These are phyloP conservation scores for Lepidochitona cinerea DNA, from an alignment of 2,888 invertebrate genomes.

Conservation along the genomic window DNA sequence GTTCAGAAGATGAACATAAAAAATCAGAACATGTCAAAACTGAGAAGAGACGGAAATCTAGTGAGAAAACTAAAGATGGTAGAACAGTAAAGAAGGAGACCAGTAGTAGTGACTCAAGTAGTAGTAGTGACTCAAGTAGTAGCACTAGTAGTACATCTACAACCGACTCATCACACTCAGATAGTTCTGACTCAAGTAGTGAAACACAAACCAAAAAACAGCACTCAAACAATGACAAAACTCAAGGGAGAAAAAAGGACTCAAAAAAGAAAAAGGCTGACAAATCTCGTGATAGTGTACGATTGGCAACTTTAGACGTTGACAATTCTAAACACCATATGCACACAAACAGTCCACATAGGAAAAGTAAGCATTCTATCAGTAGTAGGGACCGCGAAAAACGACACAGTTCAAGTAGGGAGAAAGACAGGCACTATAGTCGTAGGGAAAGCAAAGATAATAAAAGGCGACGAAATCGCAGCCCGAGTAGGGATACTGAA, in stretches of 20 bases:
- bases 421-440: background rate
- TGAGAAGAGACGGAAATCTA: background rate
- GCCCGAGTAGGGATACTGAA: constrained; percentile 30
- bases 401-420: constrained; percentile 20
- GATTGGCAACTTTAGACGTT: constrained; percentile 9
- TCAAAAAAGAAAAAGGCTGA: constrained; percentile 11
- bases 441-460: constrained; percentile 19
- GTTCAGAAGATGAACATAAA: too few relatives aligned
- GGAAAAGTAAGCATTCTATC: too few relatives aligned
- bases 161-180: constrained; percentile 12
- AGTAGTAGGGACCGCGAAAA: too few relatives aligned
- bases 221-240: background rate
- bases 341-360: too few relatives aligned
- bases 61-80: background rate
- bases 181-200: constrained; percentile 28
- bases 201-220: constrained; percentile 19
- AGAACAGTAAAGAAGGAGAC: background rate
- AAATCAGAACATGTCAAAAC: background rate
- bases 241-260: background rate
- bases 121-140: constrained; percentile 13
- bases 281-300: constrained; percentile 10
- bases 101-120: constrained; percentile 2
- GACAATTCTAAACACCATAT: too few relatives aligned
- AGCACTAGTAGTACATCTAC: constrained; percentile 17
- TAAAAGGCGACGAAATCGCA: too few relatives aligned